Evolutionary conservation across 2,888 invertebrate genomes (phyloP).

Genomic region (Callinectes sapidus): DNA sequence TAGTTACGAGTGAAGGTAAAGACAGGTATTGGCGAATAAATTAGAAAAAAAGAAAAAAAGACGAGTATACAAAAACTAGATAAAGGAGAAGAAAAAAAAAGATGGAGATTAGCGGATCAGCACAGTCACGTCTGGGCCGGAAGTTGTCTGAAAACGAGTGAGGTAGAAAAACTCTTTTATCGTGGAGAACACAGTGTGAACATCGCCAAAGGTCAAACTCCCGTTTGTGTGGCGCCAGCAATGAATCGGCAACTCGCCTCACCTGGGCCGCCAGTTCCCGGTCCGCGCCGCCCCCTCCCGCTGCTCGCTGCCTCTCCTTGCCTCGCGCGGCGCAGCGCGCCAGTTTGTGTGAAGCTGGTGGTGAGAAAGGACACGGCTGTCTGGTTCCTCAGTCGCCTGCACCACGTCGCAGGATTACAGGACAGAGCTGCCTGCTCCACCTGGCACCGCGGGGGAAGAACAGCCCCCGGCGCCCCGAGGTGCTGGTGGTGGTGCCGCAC

Average conservation of each 20-base stretch:
- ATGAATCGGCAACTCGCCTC: conserved; percentile 36
- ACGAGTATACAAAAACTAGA: neutral
- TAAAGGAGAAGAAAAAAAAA: neutral
- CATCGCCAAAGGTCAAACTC: conserved; percentile 22
- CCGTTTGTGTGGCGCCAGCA: conserved; percentile 27
- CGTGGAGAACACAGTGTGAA: neutral
- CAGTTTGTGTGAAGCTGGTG: neutral
- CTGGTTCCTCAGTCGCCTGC: neutral
- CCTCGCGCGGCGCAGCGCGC: neutral
- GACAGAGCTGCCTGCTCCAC: neutral
- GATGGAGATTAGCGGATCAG: neutral
- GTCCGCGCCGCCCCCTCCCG: neutral
- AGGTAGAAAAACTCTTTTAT: neutral
- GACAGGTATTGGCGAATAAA: neutral
- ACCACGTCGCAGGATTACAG: conserved; percentile 33
- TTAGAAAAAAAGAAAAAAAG: neutral
- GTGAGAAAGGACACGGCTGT: neutral
- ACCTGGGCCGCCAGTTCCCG: conserved; percentile 19
- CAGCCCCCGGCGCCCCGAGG: neutral
- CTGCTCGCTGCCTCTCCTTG: neutral
- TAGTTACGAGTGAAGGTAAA: neutral
- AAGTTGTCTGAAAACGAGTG: neutral
- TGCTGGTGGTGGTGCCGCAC: neutral
- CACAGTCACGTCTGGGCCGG: neutral
- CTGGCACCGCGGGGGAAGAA: neutral